These are phyloP conservation scores for Melinaea menophilus DNA, from an alignment of 2,888 invertebrate species.

Conservation along the genomic window DNA sequence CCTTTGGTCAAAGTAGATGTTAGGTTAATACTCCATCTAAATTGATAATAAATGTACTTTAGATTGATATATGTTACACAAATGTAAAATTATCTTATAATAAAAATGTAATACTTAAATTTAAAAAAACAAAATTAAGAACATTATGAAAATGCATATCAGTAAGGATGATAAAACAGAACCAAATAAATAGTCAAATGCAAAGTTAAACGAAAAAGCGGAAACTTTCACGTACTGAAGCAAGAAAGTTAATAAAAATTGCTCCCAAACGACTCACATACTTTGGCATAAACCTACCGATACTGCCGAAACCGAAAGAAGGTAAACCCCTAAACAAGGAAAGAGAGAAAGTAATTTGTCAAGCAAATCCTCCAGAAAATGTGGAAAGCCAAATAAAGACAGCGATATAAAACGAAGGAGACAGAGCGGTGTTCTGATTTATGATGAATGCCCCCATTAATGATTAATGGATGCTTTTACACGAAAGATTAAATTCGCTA, in stretches of 20 bases:
- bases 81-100: too few species aligned
- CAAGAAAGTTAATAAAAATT: constrained; percentile 72
- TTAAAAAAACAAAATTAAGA: neutral
- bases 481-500: constrained; percentile 46
- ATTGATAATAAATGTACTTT: neutral
- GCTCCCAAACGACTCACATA: constrained; percentile 67
- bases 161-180: constrained; percentile 47
- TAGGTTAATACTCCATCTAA: constrained; percentile 11
- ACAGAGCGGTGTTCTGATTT: constrained; percentile 37
- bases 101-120: neutral
- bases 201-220: constrained; percentile 58
- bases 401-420: constrained; percentile 32
- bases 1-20: constrained; percentile 18
- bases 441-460: constrained; percentile 60
- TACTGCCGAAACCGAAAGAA: constrained; percentile 47
- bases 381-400: constrained; percentile 40
- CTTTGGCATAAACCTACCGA: constrained; percentile 64
- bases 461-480: constrained; percentile 54
- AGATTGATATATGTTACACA: too few species aligned
- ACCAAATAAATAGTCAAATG: constrained; percentile 53
- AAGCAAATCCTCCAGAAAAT: constrained; percentile 65
- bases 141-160: neutral
- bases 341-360: constrained; percentile 73
- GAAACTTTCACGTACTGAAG: constrained; percentile 48
- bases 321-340: constrained; percentile 55